These are phyloP conservation scores for Periphyllus acericola DNA, from an alignment of 2,888 invertebrate species.

Conservation along the genomic window DNA sequence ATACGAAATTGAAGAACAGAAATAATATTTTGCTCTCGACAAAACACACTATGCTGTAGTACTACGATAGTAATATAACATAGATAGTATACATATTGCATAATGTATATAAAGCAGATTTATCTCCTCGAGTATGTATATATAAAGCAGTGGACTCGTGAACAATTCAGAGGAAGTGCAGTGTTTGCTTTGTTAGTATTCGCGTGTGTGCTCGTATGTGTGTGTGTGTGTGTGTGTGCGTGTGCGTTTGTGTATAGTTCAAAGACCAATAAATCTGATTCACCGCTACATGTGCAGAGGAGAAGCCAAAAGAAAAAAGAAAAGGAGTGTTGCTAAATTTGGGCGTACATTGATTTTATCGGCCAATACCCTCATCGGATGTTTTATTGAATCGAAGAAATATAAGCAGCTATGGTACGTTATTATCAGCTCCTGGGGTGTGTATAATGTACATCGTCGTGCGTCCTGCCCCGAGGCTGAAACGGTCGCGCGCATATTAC, in stretches of 20 bases:
- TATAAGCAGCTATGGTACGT: not conserved
- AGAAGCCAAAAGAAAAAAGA: not conserved
- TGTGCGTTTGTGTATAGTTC: not conserved
- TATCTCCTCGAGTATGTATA: not conserved
- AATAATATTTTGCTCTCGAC: not conserved
- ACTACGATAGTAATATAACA: no score
- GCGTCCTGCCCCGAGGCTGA: not conserved
- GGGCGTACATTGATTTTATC: constrained; percentile 46
- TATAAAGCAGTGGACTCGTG: no score
- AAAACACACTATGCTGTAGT: not conserved
- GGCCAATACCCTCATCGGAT: not conserved
- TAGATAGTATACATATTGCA: not conserved
- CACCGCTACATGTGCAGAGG: not conserved
- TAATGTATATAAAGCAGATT: not conserved
- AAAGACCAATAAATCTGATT: constrained; percentile 35
- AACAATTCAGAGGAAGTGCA: not conserved
- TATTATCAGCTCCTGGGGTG: not conserved
- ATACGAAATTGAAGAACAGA: not conserved
- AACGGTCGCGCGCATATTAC: constrained; percentile 1
- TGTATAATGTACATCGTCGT: no score
- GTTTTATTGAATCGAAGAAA: constrained; percentile 32
- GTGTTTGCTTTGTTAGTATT: no score
- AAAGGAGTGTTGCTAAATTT: constrained; percentile 18
- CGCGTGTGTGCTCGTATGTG: no score
- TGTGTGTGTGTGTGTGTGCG: no score